These are phyloP conservation scores for Paraescarpia echinospica DNA, from an alignment of 1,140 invertebrate genomes.

Conservation along the genomic window DNA sequence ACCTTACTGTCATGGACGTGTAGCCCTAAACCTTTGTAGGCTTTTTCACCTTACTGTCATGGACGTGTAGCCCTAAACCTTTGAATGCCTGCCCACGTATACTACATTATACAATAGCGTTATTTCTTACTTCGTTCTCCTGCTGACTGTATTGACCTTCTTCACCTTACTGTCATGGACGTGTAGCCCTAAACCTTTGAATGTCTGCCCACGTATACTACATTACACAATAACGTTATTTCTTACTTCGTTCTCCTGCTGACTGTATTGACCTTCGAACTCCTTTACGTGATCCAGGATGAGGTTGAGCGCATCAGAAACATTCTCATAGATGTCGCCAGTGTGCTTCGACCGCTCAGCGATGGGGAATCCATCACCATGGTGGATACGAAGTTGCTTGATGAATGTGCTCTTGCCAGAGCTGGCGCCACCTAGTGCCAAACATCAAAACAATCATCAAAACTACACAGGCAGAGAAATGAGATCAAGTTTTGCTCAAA, in stretches of 20 bases:
- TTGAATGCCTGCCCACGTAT: no score
- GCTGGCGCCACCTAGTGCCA: constrained; percentile 40
- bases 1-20: no score
- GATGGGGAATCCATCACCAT: constrained; percentile 47
- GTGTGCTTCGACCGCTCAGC: constrained; percentile 34
- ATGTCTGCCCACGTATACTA: neutral
- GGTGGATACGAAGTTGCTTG: constrained; percentile 48
- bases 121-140: no score
- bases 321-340: constrained; percentile 42
- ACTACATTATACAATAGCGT: no score
- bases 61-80: no score
- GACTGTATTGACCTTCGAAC: constrained; percentile 34
- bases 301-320: constrained; percentile 39
- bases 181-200: neutral
- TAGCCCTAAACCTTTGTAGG: no score
- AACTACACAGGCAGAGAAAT: neutral
- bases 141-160: no score
- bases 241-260: constrained; percentile 36
- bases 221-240: neutral
- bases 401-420: constrained; percentile 52
- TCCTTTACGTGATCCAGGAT: constrained; percentile 41
- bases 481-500: no score
- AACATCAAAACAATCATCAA: neutral
- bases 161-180: no score
- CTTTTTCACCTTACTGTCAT: no score